Percentiles rank a stretch among this genome's conserved stretches.
These are phyloP conservation scores for Phengaris alcon DNA, from an alignment of 2,888 invertebrate species.

Conservation along the genomic window DNA sequence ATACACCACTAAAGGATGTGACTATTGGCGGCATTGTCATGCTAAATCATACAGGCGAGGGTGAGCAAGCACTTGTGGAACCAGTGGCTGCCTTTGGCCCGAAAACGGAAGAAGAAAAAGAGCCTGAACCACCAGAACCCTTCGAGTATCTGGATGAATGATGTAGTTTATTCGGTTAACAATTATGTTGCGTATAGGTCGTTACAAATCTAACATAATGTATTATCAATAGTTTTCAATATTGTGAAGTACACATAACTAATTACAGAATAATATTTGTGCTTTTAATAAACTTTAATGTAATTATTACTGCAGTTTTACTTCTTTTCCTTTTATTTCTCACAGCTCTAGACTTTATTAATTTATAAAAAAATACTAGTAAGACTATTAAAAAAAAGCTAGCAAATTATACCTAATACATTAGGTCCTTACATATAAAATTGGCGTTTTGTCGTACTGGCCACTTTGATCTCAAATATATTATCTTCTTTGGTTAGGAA, in stretches of 20 bases:
- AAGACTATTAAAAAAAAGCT: too few relatives aligned
- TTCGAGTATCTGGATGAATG: conserved; percentile 96
- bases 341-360: not conserved
- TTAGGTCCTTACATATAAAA: too few relatives aligned
- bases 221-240: conserved; percentile 53
- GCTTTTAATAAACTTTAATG: conserved; percentile 42
- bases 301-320: conserved; percentile 15
- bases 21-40: conserved; percentile 97
- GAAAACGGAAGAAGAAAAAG: conserved; percentile 95
- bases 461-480: too few relatives aligned
- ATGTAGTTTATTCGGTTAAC: conserved; percentile 54
- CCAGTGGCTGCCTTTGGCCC: conserved; percentile 95
- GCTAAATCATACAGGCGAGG: conserved; percentile 90
- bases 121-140: conserved; percentile 98
- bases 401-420: too few relatives aligned
- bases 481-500: too few relatives aligned
- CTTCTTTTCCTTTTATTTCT: not conserved
- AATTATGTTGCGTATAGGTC: conserved; percentile 47
- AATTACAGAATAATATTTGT: conserved; percentile 55
- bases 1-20: conserved; percentile 93
- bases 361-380: too few relatives aligned
- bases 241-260: conserved; percentile 58
- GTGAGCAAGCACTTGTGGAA: conserved; percentile 92
- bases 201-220: conserved; percentile 50
- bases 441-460: too few relatives aligned